Percentiles rank a stretch among this genome's conserved stretches.
Evolutionary conservation across 2,888 invertebrate genomes (phyloP).

Genomic region (Andrena bucephala): DNA sequence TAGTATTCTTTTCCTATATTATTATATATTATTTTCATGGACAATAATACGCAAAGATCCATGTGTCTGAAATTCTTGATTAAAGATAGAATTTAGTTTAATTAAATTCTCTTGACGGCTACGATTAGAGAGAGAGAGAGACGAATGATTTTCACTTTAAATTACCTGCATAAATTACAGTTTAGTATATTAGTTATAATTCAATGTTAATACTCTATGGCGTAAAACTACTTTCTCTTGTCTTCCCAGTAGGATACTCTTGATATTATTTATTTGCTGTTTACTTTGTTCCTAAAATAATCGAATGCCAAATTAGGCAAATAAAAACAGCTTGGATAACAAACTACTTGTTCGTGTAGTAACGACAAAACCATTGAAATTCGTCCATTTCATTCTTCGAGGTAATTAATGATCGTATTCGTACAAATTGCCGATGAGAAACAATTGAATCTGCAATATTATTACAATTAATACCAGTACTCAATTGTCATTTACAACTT

Average conservation of each 20-base stretch:
- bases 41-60: not conserved
- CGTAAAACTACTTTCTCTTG: constrained; percentile 35
- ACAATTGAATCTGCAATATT: not conserved
- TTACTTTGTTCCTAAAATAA: constrained; percentile 19
- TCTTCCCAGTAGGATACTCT: constrained; percentile 43
- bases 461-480: constrained; percentile 15
- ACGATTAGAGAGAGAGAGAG: no score
- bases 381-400: constrained; percentile 24
- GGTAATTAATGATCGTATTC: not conserved
- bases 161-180: constrained; percentile 15
- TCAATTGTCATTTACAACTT: constrained; percentile 26
- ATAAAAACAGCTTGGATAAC: constrained; percentile 39
- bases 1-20: constrained; percentile 11
- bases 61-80: not conserved
- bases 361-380: constrained; percentile 18
- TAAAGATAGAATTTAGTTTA: constrained; percentile 7
- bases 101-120: not conserved
- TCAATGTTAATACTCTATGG: constrained; percentile 32
- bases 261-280: constrained; percentile 28
- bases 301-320: constrained; percentile 29
- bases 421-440: constrained; percentile 7
- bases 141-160: not conserved
- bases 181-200: constrained; percentile 35
- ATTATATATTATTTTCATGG: not conserved
- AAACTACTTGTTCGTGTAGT: constrained; percentile 13